Evolutionary conservation across 2,888 invertebrate species (phyloP).

Genomic region (Villa cingulata): DNA sequence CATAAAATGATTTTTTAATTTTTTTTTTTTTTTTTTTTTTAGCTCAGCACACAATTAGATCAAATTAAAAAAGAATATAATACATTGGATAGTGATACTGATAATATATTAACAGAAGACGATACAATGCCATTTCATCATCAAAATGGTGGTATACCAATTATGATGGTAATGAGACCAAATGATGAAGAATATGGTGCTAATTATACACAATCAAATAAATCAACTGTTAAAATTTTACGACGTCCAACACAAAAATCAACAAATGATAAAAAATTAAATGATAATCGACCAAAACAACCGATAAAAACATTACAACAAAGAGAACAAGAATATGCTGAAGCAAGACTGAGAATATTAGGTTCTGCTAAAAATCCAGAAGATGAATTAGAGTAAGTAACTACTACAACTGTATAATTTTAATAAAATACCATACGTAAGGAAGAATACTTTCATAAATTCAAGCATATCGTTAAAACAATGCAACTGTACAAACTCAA

Average conservation of each 20-base stretch:
- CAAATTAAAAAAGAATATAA: slow-evolving; percentile 7
- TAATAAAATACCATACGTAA: no score
- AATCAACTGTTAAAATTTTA: slow-evolving; percentile 72
- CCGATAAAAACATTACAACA: slow-evolving; percentile 76
- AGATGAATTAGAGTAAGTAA: slow-evolving; percentile 46
- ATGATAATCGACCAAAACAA: slow-evolving; percentile 52
- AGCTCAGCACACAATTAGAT: slow-evolving; percentile 11
- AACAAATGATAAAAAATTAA: slow-evolving; percentile 44
- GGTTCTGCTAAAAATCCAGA: slow-evolving; percentile 74
- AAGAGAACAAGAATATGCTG: slow-evolving; percentile 87
- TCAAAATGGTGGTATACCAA: slow-evolving; percentile 36
- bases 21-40: not conserved
- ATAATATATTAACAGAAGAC: slow-evolving; percentile 17
- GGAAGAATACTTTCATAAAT: no score
- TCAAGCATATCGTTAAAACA: no score
- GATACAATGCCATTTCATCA: slow-evolving; percentile 21
- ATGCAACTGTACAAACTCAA: no score
- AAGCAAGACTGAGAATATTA: slow-evolving; percentile 77
- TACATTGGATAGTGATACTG: not conserved
- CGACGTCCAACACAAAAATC: slow-evolving; percentile 50
- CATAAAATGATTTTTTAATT: not conserved
- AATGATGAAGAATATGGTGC: slow-evolving; percentile 67
- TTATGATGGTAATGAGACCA: slow-evolving; percentile 58
- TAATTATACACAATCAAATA: slow-evolving; percentile 58
- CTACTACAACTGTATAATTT: no score